Conservation (phyloP, 1,140 invertebrate genomes). For the Cecropterus lyciades region DNA sequence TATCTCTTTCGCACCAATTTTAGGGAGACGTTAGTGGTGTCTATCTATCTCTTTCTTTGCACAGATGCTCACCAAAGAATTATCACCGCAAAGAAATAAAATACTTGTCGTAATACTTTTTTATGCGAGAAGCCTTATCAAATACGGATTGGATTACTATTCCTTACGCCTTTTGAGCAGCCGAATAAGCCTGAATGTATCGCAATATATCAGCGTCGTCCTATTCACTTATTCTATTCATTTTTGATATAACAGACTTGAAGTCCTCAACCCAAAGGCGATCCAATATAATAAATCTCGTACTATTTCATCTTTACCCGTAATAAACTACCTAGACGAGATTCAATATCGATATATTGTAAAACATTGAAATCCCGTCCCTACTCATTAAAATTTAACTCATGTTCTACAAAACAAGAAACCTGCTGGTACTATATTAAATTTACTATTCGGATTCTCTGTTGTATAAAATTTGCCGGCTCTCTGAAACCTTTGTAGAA, state of each 20-base stretch:
- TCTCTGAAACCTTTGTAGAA: constrained; percentile 23
- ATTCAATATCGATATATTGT: too few relatives aligned
- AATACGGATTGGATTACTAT: constrained; percentile 35
- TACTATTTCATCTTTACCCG: too few relatives aligned
- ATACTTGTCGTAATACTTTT: constrained; percentile 26
- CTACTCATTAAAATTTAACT: constrained; percentile 10
- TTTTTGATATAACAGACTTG: neutral
- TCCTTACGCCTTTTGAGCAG: constrained; percentile 5
- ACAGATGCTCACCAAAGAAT: constrained; percentile 44
- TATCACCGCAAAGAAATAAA: constrained; percentile 39
- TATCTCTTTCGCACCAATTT: constrained; percentile 44
- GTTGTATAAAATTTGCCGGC: constrained; percentile 18
- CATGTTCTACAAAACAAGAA: neutral
- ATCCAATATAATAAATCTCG: too few relatives aligned
- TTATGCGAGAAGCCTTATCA: constrained; percentile 45
- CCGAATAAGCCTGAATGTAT: neutral
- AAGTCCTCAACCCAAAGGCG: neutral
- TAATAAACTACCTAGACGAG: too few relatives aligned
- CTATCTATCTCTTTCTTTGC: constrained; percentile 35
- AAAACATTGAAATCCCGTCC: neutral
- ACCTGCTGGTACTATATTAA: constrained; percentile 2
- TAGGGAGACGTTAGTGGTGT: constrained; percentile 24
- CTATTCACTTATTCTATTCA: neutral
- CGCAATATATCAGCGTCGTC: constrained; percentile 1
- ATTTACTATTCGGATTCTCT: constrained; percentile 16